Evolutionary conservation across 2,113 vertebrate species (phyloP), one percentile per base, ranked within the genome.

Genomic region (Paralichthys olivaceus): DNA sequence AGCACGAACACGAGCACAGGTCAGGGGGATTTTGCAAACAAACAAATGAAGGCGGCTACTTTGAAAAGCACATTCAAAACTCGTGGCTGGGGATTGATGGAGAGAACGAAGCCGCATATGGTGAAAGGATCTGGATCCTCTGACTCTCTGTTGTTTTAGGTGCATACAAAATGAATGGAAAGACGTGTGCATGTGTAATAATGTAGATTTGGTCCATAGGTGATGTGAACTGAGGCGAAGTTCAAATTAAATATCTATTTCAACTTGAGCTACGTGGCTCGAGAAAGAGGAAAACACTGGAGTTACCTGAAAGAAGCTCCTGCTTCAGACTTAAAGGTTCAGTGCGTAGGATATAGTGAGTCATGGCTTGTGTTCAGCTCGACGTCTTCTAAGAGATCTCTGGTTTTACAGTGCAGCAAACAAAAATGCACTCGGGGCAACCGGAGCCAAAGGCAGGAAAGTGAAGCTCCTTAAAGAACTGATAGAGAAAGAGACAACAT

Each of bases 1-100:
- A 68, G 40, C 57, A 51, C 34, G 65, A 20, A 17, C 25, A 34
- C 3, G 37, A 62, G 57, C 54, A 60, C 23, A 23, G n/a, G 57
- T 28, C 32, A 14, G 47, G 34, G 25, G 14, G 0, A 55, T 60
- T 91, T 90, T 90, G 84, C 80, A 87, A 81, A 72, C 68, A 89
- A 83, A 60, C 90, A 91, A 91, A 91, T 88, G 77, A 80, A 67
- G 82, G 73, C n/a, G 75, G 75, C 67, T 66, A 60, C 69, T 88
- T 75, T 61, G 58, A 84, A 75, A 73, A 54, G 49, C 29, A 37
- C 74, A 88, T 86, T 89, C 85, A 91, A 91, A 91, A 49, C 53
- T 0, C 5, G 23, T 58, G 88, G 74, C 25, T 13, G 57, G 4
- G 20, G 47, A 72, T 17, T 62, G 8, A 45, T 58, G 65, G 11